These are phyloP conservation scores for Hippocampus comes DNA, from an alignment of 2,113 vertebrate species.

Conservation along the genomic window DNA sequence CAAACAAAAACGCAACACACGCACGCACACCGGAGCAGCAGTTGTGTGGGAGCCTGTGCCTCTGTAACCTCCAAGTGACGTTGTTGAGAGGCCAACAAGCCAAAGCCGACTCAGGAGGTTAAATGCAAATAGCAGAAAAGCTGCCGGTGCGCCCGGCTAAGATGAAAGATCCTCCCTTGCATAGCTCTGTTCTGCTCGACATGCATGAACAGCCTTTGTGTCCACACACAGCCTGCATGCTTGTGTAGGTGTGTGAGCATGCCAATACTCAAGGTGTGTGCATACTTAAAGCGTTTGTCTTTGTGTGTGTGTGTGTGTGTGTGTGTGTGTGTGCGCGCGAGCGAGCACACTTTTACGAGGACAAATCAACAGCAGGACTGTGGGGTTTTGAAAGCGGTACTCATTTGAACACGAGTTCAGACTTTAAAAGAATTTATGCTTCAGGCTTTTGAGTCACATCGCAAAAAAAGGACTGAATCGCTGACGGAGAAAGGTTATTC, in stretches of 20 bases:
- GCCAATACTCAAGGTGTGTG: neutral
- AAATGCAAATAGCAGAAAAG: constrained; percentile 61
- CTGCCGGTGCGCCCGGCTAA: constrained; percentile 56
- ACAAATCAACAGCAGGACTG: constrained; percentile 21
- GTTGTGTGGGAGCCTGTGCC: constrained; percentile 70
- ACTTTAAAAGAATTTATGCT: constrained; percentile 62
- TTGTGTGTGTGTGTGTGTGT: too few species aligned
- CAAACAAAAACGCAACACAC: constrained; percentile 30
- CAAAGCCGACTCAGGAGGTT: constrained; percentile 56
- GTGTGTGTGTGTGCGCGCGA: neutral
- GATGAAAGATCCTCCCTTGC: constrained; percentile 62
- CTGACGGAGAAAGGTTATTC: neutral
- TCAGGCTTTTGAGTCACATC: constrained; percentile 52
- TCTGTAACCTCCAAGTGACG: constrained; percentile 67
- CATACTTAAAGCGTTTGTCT: constrained; percentile 1
- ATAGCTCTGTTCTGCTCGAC: constrained; percentile 55
- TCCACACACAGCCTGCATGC: constrained; percentile 38
- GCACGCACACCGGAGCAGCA: constrained; percentile 44
- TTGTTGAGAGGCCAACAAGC: constrained; percentile 62
- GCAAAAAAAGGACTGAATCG: constrained; percentile 5
- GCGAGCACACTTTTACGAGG: neutral
- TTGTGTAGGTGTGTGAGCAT: constrained; percentile 23
- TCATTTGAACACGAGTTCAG: constrained; percentile 48
- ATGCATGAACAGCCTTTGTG: constrained; percentile 57
- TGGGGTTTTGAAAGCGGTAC: constrained; percentile 33